Evolutionary conservation across 2,797 vertebrate species (phyloP), one percentile per base, ranked within the genome.

Genomic region (Uromys caudimaculatus): DNA sequence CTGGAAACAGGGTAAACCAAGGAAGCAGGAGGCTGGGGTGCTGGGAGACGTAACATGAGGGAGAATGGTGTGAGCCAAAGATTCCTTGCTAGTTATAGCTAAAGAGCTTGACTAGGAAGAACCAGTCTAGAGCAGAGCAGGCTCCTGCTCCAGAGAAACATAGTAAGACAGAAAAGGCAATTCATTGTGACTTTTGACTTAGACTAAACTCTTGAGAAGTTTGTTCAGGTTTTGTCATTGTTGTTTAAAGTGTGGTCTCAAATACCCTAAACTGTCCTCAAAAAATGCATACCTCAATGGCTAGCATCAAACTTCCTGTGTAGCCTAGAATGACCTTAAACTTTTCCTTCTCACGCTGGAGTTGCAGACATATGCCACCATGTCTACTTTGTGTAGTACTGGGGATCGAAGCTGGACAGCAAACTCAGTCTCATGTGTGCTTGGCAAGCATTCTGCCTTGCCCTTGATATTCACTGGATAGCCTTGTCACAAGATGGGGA

Each of bases 1-100:
- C 67, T 89, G 79, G 78, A 86, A 94, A 83, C 38, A 75, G 58
- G 38, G n/a, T 64, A 71, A 92, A 38, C 52, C 35, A 92, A 71
- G 69, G 52, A 71, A 64, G 56, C 9, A 41, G 58, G 95, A 76
- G n/a, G 19, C 24, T 12, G 77, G 58, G 60, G 9, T 71, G 82
- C 62, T 89, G 69, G 91, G 90, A 93, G 85, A 69, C 79, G 23
- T 44, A 76, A 35, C 77, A 56, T 27, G 60, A 64, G 29, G 84
- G 67, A 88, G 47, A 71, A 41, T 60, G 38, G 56, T 58, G 35
- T 29, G 44, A n/a, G 10, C 76, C 38, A 50, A 75, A 87, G 76
- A 84, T 62, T 85, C 6, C 19, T n/a, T 82, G 27, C 3, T 73
- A 69, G 19, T 10, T 47, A 78, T 14, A 21, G 38, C 78, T 58